Evolutionary conservation across 1,140 invertebrate species (phyloP), one percentile per base, ranked within the genome.

Genomic region (Lithobius niger): DNA sequence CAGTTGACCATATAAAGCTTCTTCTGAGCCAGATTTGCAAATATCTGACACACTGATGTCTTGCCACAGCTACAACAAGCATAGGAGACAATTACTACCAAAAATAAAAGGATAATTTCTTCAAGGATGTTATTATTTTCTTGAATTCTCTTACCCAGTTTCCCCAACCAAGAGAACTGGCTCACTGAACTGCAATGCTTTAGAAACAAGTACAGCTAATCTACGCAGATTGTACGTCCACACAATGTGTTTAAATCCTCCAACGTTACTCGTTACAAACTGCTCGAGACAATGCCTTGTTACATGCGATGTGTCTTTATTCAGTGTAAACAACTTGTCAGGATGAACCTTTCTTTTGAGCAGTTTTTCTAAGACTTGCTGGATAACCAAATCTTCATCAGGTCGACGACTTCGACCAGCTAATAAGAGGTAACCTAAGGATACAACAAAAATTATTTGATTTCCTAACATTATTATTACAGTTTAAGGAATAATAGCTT

Each of bases 131-230:
- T 25, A 10, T 44, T 51, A 53, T 10, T 36, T 36, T 36, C n/a
- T n/a, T n/a, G 6, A 6, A 36, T 10, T 36, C n/a, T 10, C 6
- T 49, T 66, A 73, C 69, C 74, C 97, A 24, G 97, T 99, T 69
- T 97, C 92, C 45, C 97, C 97, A 6, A 99, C 91, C 21, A 99
- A 71, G 10, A 99, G 70, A 1, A 98, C 84, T 0, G 97, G 95
- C 68, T 99, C 97, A 61, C 87, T 79, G 61, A 93, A 98, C 60
- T 83, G 78, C 58, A 93, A 80, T 0, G 92, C 85, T 72, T 97
- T 69, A 27, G 82, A 82, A 19, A 94, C 82, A 4, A 99, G 72
- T n/a, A 97, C 86, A 3, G 87, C 89, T 68, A 98, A 79, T 67
- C 90, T 76, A 57, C 88, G 77, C 82, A 97, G 88, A 61, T 86